Evolutionary conservation across 2,797 vertebrate species (phyloP).

Genomic region (Poeciliopsis infans): DNA sequence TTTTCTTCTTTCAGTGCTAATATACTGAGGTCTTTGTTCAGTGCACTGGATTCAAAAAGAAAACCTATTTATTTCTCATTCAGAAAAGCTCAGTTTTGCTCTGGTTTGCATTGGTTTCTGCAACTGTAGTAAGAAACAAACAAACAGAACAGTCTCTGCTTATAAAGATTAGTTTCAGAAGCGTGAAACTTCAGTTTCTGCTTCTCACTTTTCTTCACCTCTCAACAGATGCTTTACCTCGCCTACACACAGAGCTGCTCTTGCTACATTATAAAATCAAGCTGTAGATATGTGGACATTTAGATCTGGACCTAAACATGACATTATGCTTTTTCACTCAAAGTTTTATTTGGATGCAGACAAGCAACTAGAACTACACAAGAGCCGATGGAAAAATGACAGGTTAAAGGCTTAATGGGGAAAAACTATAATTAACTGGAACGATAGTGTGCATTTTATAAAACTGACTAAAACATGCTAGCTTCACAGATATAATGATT

Average conservation of each 20-base stretch:
- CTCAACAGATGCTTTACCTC: constrained; percentile 45
- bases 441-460: no score
- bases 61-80: background rate
- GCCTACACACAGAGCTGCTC: constrained; percentile 4
- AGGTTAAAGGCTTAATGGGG: no score
- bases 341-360: background rate
- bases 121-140: background rate
- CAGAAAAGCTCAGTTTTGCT: background rate
- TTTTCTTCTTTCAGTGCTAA: background rate
- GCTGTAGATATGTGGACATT: background rate
- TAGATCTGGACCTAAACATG: background rate
- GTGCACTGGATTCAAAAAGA: background rate
- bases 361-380: no score
- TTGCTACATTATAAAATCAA: background rate
- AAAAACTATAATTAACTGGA: no score
- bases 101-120: background rate
- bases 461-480: no score
- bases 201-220: constrained; percentile 40
- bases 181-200: constrained; percentile 49
- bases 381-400: no score
- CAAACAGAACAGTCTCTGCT: constrained; percentile 24
- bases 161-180: constrained; percentile 59
- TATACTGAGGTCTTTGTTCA: background rate
- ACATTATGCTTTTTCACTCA: background rate
- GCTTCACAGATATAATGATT: no score